phyloP scores from a whole-genome alignment of 2,113 vertebrate species.

The Tragulus kanchil region DNA sequence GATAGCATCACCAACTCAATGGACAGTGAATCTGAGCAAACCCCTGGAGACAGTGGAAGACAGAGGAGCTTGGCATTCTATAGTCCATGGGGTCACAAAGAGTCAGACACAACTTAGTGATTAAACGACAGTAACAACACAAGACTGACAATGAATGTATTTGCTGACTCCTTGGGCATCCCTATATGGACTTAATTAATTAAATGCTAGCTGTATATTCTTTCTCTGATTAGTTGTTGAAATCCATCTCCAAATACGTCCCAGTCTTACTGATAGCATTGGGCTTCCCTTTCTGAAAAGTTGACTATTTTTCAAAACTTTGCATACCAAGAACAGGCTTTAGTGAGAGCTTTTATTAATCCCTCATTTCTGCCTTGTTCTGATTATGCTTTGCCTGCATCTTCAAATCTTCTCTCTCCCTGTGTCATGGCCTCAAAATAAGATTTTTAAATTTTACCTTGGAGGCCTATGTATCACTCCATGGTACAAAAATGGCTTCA shows the following conservation, averaged over 20 bases:
- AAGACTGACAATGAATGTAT: background rate
- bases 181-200: background rate
- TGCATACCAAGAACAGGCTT: background rate
- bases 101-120: background rate
- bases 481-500: background rate
- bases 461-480: background rate
- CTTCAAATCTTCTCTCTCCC: background rate
- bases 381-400: background rate
- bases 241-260: background rate
- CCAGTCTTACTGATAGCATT: background rate
- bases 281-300: background rate
- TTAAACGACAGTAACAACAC: background rate
- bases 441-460: conserved; percentile 24
- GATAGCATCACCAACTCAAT: background rate
- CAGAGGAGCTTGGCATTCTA: background rate
- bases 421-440: background rate
- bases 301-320: background rate
- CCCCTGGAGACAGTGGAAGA: background rate
- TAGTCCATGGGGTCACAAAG: background rate
- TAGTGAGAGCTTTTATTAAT: background rate
- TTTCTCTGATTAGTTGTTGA: conserved; percentile 18
- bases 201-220: conserved; percentile 1
- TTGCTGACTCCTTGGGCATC: background rate
- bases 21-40: background rate
- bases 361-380: background rate